Base-by-base conservation (phyloP, 2,113 vertebrate species). In the human (Homo sapiens) region DNA sequence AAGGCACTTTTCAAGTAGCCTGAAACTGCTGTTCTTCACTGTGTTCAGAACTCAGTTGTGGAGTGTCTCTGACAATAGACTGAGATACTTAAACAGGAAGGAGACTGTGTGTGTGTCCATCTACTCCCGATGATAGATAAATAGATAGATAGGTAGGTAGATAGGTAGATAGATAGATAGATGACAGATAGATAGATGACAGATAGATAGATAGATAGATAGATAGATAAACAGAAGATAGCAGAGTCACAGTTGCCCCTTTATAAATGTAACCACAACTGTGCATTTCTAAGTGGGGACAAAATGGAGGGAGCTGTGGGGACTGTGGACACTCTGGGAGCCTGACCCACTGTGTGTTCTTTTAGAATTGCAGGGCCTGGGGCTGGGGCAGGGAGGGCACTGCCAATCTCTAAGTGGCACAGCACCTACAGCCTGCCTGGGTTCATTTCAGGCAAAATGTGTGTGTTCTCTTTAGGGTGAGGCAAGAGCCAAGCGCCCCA, bases 401-500 rank as follows among this genome's bases (percentile, higher is more conserved):
- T 0, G 16, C 14, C 23, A 12, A 32, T 20, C 82, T n/a, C 23
- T 30, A 18, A 38, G 17, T 4, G 48, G 4, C 45, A 11, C 17
- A 50, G 50, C 27, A 18, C 22, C 45, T 61, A 23, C 3, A 5
- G 40, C 35, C 35, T 8, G 22, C 16, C 30, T 4, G 18, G 57
- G 10, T n/a, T 64, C 30, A 22, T 3, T 38, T 73, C 17, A 23
- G 30, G 43, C 55, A 45, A 76, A 55, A 25, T 0, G 4, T 8
- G 5, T 17, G 4, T 25, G 9, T 80, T 55, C 40, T 81, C n/a
- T 61, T 17, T 0, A 32, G 6, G 32, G 22, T 27, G 79, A 76
- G 40, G 45, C 45, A 7, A n/a, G 17, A 32, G 32, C 61, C 2
- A 35, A 22, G 4, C 1, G 2, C 3, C 68, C 2, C 3, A 0